Conservation (phyloP, 2,888 invertebrate species). For the Fragum whitleyi region DNA sequence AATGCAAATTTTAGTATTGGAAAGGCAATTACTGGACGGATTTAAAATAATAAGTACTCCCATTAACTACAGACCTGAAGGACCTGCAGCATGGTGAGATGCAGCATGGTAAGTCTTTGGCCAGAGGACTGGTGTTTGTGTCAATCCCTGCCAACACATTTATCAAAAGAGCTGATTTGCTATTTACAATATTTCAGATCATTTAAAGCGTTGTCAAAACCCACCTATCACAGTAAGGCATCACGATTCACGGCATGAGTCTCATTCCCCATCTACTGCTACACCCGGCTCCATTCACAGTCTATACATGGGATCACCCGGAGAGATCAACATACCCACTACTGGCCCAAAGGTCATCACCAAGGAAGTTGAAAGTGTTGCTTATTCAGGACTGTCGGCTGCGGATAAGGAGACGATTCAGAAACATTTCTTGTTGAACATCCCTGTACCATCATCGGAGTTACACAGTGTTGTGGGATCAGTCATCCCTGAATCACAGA, state of each 20-base stretch:
- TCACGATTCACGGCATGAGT: conserved; percentile 36
- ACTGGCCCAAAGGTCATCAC: conserved; percentile 59
- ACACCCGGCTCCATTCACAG: conserved; percentile 49
- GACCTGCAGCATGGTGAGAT: no score
- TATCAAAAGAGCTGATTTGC: no score
- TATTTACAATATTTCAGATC: conserved; percentile 62
- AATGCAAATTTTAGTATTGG: no score
- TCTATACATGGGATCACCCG: conserved; percentile 53
- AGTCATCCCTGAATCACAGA: conserved; percentile 45
- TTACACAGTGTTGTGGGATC: conserved; percentile 36
- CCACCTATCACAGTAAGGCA: conserved; percentile 48
- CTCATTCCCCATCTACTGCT: conserved; percentile 49
- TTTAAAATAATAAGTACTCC: no score
- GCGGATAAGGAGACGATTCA: conserved; percentile 60
- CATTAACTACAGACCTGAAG: no score
- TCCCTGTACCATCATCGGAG: conserved; percentile 59
- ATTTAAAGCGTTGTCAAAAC: conserved; percentile 63
- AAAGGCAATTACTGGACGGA: no score
- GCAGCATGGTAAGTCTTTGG: no score
- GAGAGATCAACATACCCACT: conserved; percentile 50
- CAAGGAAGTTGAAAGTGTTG: conserved; percentile 52
- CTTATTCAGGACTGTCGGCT: conserved; percentile 56
- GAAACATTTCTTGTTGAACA: conserved; percentile 62
- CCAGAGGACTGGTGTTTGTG: no score
- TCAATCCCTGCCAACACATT: no score